Evolutionary conservation across 2,113 vertebrate genomes (phyloP), one percentile per base, ranked within the genome.

Genomic region (Glaucomys volans): DNA sequence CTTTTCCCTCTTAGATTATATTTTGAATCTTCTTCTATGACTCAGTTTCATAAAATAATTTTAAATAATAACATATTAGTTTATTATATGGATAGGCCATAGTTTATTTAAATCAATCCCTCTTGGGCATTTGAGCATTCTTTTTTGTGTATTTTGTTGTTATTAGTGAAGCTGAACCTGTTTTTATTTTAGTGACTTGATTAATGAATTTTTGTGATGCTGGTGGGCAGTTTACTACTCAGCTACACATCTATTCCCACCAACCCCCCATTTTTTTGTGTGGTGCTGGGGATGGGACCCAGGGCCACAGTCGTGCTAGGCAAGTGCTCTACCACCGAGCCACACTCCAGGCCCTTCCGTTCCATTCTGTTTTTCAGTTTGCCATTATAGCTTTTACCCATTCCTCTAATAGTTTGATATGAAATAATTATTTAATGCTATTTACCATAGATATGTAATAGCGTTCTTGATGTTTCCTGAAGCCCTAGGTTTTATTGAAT

Each of bases 21-120:
- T 69, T 87, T 85, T 62, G 20, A 12, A 5, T 87, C 64, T 77
- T 91, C 87, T 71, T 7, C 22, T 88, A 3, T 54, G 77, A 75
- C 74, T 93, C n/a, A 75, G 4, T 76, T 87, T 96, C 35, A 85
- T 64, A 96, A 71, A 91, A 20, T 24, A 79, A 75, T 67, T 87
- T 57, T 57, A 86, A 86, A 59, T 69, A 64, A 87, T 54, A 74
- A 75, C 24, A 30, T 84, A n/a, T 30, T 90, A 30, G 2, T 94
- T 75, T 81, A 66, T 91, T 42, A n/a, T 72, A 71, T n/a, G 74
- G 57, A 76, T 66, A 26, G 35, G 14, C 40, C 26, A 10, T 35
- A 37, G 66, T 83, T 62, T 67, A 40, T 72, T 59, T 44, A 64
- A 64, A 95, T 54, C 8, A 47, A 1, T 86, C 94, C 18, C 17